A percentile compares a stretch with the other conserved stretches of the same genome.
Conservation (phyloP, 1,140 invertebrate genomes). For the Panagrolaimus sp. region DNA sequence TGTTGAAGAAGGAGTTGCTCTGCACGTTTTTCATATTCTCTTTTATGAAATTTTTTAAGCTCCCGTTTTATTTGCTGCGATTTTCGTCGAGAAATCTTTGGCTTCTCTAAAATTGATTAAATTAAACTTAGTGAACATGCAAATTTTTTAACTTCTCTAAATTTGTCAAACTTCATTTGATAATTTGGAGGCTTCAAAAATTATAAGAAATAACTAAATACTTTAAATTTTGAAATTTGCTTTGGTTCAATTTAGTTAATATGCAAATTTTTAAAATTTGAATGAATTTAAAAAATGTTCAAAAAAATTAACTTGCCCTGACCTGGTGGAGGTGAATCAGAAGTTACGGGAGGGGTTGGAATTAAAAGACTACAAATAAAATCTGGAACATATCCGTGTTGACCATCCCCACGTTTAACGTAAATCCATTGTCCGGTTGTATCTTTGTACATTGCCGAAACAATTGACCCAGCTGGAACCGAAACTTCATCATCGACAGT, state of each 20-base stretch:
- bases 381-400: slow-evolving; percentile 11
- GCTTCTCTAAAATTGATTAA: not conserved
- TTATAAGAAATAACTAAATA: too few relatives aligned
- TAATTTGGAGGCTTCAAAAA: too few relatives aligned
- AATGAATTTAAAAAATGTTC: too few relatives aligned
- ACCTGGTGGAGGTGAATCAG: too few relatives aligned
- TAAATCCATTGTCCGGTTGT: slow-evolving; percentile 13
- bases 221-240: too few relatives aligned
- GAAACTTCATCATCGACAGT: slow-evolving; percentile 13
- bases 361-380: slow-evolving; percentile 6
- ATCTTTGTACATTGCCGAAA: slow-evolving; percentile 12
- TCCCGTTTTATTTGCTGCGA: slow-evolving; percentile 6
- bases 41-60: slow-evolving; percentile 9
- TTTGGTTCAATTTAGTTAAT: too few relatives aligned
- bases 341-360: not conserved
- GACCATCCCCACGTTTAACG: slow-evolving; percentile 7
- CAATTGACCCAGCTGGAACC: not conserved
- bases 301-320: too few relatives aligned
- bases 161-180: too few relatives aligned
- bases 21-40: not conserved
- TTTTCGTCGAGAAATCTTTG: slow-evolving; percentile 8
- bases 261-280: too few relatives aligned
- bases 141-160: too few relatives aligned
- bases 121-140: too few relatives aligned
- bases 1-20: not conserved